Base-by-base conservation (phyloP, 2,113 vertebrate genomes). In the Loxodonta africana region DNA sequence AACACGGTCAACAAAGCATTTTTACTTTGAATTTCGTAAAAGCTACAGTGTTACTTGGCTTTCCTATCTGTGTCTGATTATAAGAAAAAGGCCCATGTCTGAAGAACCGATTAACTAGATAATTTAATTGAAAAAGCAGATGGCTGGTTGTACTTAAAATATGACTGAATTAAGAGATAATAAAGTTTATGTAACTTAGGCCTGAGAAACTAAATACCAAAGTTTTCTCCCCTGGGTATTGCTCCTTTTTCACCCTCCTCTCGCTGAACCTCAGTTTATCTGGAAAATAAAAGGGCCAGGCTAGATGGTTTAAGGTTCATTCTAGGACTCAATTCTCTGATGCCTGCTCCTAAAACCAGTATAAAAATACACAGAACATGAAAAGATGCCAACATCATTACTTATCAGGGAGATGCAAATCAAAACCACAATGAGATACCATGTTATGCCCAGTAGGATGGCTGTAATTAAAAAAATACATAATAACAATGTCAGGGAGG, bases 401-500 rank as follows among this genome's bases (percentile, higher is more conserved):
- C 57, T 1, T 20, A 37, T 33, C 12, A 37, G 76, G 65, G 37
- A 53, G 37, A 51, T 30, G 37, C 51, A 28, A 60, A 30, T 18
- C 14, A 8, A 60, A 88, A 33, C 20, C 53, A 88, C 37, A 21
- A 5, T 1, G 33, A 85, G 26, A 28, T 23, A 5, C 33, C 44
- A 33, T 23, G 21, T 15, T 60, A 11, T 26, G 25, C 67, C 88
- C 12, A 37, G 0, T 0, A 3, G 18, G 46, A 41, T 0, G 5
- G 83, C 28, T n/a, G 0, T 2, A 41, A 5, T 6, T 17, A 51
- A 0, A 77, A 23, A 41, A 41, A 65, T 10, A 37, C 26, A 4
- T 18, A 0, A 2, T 0, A 1, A 33, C 26, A 12, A 3, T 4
- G n/a, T 0, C 26, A 25, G 33, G 17, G n/a, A 46, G 14, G 21